Base-by-base conservation (phyloP, 23 tunicate species). In the Trididemnum miniatum region DNA sequence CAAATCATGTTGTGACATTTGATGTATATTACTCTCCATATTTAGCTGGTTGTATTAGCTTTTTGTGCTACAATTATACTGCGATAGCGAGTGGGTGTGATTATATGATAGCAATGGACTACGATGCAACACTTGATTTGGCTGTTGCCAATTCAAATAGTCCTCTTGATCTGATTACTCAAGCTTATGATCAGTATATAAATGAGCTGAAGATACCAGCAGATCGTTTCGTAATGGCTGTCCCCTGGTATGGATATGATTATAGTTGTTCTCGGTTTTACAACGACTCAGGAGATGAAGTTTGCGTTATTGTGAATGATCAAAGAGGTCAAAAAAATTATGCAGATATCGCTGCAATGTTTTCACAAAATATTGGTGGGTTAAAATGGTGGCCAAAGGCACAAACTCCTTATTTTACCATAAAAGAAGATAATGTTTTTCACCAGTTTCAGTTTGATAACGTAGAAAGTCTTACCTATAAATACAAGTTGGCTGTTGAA, bases 171-270 rank as follows among this genome's bases (percentile, higher is more conserved):
- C 73, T 89, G 50, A 54, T 89, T 34, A 65, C 52, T 3, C 64
- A 79, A 71, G 60, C 83, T 40, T 84, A 84, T 73, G 72, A 84
- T 35, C 59, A 65, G 54, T 89, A 89, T 35, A 84, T 89, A n/a
- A 79, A 63, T 26, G 86, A 84, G 31, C 31, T 84, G 27, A 51
- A 69, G 20, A 79, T 89, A 27, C 54, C 40, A 31, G 80, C 95
- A 31, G 35, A 84, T 18, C 76, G 67, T 33, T 44, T 89, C 0
- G 95, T 89, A 2, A 84, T 89, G 89, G 95, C 95, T 0, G 78
- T 89, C 38, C 95, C 95, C 24, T 89, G 95, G 95, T 89, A 89
- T 72, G 95, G 95, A 4, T 89, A 89, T 59, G 89, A 89, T 57
- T 89, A 80, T 39, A 84, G 89, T 3, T 89, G 95, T 60, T 28